Evolutionary conservation across 2,113 vertebrate species (phyloP).

Genomic region (Nematolebias whitei): DNA sequence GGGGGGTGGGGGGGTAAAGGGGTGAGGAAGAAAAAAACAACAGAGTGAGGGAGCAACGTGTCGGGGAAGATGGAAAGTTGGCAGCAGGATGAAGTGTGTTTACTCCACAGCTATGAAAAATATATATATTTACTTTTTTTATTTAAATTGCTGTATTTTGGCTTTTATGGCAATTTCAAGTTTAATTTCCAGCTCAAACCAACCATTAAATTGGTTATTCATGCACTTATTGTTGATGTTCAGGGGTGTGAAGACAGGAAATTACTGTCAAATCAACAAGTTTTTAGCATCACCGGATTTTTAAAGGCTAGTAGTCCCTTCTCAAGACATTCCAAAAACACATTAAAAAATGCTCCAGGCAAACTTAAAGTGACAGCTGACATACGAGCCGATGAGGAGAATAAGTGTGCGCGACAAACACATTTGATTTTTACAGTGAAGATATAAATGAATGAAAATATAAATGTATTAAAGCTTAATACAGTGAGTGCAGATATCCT

Average conservation of each 20-base stretch:
- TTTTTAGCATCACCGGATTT: constrained; percentile 52
- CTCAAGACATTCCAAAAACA: constrained; percentile 1
- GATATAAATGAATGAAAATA: constrained; percentile 54
- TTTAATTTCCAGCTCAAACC: constrained; percentile 37
- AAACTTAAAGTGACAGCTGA: constrained; percentile 50
- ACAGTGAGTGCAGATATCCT: constrained; percentile 20
- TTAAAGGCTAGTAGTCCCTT: constrained; percentile 28
- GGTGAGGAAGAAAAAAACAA: constrained; percentile 46
- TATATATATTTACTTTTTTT: constrained; percentile 42
- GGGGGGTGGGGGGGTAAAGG: constrained; percentile 10
- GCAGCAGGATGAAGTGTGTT: constrained; percentile 52
- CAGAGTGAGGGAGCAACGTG: constrained; percentile 54
- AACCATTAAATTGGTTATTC: constrained; percentile 34
- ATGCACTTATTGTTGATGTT: constrained; percentile 23
- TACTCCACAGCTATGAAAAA: constrained; percentile 51
- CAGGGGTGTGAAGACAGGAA: constrained; percentile 28
- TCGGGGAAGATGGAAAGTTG: constrained; percentile 37
- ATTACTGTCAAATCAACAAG: constrained; percentile 48
- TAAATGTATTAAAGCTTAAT: constrained; percentile 55
- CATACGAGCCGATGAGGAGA: constrained; percentile 35
- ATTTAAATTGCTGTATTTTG: constrained; percentile 20
- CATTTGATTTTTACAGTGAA: constrained; percentile 36
- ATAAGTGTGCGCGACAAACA: constrained; percentile 23
- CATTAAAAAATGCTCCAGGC: constrained; percentile 4
- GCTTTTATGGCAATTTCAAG: constrained; percentile 23